Conservation (phyloP, 2,113 vertebrate genomes). For the Elgaria multicarinata region DNA sequence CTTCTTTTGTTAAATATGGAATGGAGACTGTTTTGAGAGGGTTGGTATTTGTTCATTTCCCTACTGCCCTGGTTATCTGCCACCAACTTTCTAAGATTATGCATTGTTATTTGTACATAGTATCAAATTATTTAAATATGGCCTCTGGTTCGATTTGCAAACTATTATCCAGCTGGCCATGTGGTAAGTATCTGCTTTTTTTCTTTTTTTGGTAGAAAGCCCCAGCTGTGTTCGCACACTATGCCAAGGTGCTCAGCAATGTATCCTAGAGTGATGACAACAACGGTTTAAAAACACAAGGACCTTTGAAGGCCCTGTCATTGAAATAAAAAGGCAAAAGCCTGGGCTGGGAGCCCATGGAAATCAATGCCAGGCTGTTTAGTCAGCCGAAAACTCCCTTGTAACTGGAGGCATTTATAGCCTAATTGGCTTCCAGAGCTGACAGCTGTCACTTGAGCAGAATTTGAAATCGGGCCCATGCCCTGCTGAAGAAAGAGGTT, state of each 20-base stretch:
- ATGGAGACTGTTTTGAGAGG: neutral
- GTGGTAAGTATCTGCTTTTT: slow-evolving; percentile 49
- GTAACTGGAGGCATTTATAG: slow-evolving; percentile 55
- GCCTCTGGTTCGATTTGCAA: slow-evolving; percentile 49
- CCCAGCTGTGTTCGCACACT: slow-evolving; percentile 51
- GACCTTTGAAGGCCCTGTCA: slow-evolving; percentile 43
- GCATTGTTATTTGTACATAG: slow-evolving; percentile 27
- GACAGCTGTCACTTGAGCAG: slow-evolving; percentile 45
- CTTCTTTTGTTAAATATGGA: neutral
- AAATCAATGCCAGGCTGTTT: slow-evolving; percentile 59
- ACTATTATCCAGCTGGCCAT: slow-evolving; percentile 43
- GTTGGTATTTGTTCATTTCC: neutral
- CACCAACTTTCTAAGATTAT: neutral
- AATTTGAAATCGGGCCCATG: slow-evolving; percentile 48
- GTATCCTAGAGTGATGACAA: slow-evolving; percentile 65
- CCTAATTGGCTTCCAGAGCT: slow-evolving; percentile 56
- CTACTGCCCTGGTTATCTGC: neutral
- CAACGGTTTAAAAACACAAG: slow-evolving; percentile 57
- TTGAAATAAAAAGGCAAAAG: slow-evolving; percentile 58
- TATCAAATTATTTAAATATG: slow-evolving; percentile 39
- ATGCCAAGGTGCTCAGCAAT: slow-evolving; percentile 39
- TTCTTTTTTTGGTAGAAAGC: slow-evolving; percentile 42
- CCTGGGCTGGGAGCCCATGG: slow-evolving; percentile 52
- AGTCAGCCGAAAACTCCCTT: slow-evolving; percentile 43
- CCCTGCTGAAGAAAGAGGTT: neutral